A percentile compares a stretch with the other conserved stretches of the same genome.
Conservation (phyloP, 2,113 vertebrate species). For the Rissa tridactyla region DNA sequence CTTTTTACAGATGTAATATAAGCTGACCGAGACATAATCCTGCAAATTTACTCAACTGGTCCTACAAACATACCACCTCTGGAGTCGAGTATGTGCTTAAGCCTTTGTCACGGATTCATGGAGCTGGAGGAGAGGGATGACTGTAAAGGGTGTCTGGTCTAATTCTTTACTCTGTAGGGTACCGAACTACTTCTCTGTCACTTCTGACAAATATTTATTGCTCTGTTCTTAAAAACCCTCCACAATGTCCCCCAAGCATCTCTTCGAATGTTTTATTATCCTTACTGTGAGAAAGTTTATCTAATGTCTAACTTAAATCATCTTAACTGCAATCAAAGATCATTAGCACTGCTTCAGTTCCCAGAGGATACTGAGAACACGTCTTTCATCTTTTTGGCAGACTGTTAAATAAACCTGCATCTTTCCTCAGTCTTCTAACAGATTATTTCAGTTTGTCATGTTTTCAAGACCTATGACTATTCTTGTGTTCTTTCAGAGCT, state of each 20-base stretch:
- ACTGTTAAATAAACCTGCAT: background rate
- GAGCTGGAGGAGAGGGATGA: background rate
- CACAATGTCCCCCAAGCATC: background rate
- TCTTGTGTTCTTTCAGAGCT: background rate
- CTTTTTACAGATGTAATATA: background rate
- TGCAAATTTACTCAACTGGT: background rate
- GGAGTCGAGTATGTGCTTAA: background rate
- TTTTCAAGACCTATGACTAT: background rate
- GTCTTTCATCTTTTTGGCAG: background rate
- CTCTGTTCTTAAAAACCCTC: background rate
- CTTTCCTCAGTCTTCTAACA: background rate
- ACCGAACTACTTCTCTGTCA: background rate
- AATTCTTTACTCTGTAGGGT: background rate
- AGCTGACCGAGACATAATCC: background rate
- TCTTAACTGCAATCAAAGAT: background rate
- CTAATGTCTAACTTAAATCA: background rate
- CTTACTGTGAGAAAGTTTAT: background rate
- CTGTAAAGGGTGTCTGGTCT: background rate
- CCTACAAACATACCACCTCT: background rate
- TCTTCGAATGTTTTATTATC: background rate
- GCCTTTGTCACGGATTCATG: background rate
- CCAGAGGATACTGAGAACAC: background rate
- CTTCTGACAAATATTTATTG: background rate
- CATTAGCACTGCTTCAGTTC: background rate
- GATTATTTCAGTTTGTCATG: background rate